Conservation (phyloP, 2,888 invertebrate genomes). For the Cheilosia impressa region DNA sequence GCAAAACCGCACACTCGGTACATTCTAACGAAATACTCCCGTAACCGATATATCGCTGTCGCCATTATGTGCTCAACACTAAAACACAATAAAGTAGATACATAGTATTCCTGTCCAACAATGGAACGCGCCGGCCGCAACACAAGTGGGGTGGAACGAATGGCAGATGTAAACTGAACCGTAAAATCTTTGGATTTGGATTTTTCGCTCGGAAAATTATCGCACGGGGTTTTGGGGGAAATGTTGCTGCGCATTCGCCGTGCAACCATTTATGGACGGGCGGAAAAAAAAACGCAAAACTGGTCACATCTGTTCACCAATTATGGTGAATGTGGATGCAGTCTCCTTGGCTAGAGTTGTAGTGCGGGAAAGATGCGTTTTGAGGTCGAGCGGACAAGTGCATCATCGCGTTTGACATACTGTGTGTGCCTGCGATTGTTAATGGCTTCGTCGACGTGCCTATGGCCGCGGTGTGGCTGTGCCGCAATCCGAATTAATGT, state of each 20-base stretch:
- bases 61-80: conserved; percentile 17
- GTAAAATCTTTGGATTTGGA: conserved; percentile 36
- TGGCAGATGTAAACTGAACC: conserved; percentile 17
- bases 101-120: background rate
- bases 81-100: conserved; percentile 3
- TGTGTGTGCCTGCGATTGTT: conserved; percentile 1
- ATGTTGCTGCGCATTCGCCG: conserved; percentile 50
- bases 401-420: conserved; percentile 39
- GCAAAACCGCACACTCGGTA: conserved; percentile 49
- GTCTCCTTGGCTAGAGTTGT: background rate
- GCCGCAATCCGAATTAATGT: conserved; percentile 59
- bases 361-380: conserved; percentile 63
- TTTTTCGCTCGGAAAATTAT: conserved; percentile 36
- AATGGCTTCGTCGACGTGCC: background rate
- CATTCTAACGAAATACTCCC: conserved; percentile 20
- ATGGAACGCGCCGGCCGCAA: too few relatives aligned
- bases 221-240: background rate
- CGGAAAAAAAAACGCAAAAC: background rate
- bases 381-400: conserved; percentile 67
- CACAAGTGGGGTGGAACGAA: conserved; percentile 1
- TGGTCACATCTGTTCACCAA: conserved; percentile 39
- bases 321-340: conserved; percentile 44
- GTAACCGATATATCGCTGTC: conserved; percentile 39
- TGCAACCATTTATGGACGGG: conserved; percentile 10
- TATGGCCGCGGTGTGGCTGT: conserved; percentile 2